Evolutionary conservation across 2,113 vertebrate species (phyloP), one percentile per base, ranked within the genome.

Genomic region (Ammodytes dubius): DNA sequence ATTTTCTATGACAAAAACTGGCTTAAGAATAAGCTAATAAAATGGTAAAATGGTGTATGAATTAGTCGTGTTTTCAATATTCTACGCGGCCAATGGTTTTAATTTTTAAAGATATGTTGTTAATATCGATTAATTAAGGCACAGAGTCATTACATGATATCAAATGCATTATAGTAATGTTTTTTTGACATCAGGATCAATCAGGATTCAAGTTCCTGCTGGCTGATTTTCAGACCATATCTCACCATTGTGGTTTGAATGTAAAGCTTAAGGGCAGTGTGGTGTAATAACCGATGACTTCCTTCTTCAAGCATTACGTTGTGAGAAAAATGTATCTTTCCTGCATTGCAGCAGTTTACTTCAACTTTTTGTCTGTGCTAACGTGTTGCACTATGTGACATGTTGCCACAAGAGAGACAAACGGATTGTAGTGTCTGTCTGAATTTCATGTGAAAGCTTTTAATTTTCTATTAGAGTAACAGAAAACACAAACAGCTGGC

Each of bases 301-400:
- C 70, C 49, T 58, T 69, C 53, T 81, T 83, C 43, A 11, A 45
- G 10, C 12, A 15, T 1, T 17, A 6, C 39, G 12, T 49, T 45
- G 7, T 42, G 58, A 66, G 19, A 40, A 8, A 65, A 59, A 49
- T n/a, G 19, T 27, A 1, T 47, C 19, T 14, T 79, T 66, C 27
- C 17, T 27, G 37, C 9, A 43, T 74, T 82, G 79, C 84, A 56
- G 49, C 54, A 67, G 2, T 72, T 35, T 10, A 19, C 73, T 52
- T 64, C 74, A 71, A n/a, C 7, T 39, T 42, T 7, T 3, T 37
- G 57, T 35, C 37, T 42, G 46, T 73, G 37, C 17, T 58, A 66
- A 37, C 43, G 1, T 50, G 4, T 37, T 60, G 40, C 47, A 70
- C 39, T 4, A 13, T 49, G 64, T 56, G 17, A 27, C 8, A 46